Evolutionary conservation across 2,888 invertebrate species (phyloP).

Genomic region (Chaitophorus viminalis): DNA sequence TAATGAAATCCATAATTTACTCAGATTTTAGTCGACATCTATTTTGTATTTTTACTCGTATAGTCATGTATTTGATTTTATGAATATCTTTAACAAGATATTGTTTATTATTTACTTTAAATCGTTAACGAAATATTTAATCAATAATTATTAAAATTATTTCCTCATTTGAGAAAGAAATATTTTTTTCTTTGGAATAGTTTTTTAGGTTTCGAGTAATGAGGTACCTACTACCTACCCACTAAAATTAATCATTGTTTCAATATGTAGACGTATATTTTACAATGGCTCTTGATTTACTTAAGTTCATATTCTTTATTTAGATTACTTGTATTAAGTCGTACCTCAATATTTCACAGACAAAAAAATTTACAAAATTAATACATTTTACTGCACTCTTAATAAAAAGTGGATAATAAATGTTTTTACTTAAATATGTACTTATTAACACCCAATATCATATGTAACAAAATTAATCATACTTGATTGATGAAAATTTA

Average conservation of each 20-base stretch:
- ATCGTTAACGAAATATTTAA: background rate
- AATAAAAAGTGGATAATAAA: background rate
- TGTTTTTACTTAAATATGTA: background rate
- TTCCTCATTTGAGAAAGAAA: background rate
- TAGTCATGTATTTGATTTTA: background rate
- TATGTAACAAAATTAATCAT: background rate
- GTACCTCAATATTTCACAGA: no score
- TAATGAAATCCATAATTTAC: no score
- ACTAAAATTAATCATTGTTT: background rate
- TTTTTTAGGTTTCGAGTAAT: background rate
- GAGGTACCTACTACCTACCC: background rate
- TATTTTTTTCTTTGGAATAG: background rate
- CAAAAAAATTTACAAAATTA: background rate
- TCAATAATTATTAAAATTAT: background rate
- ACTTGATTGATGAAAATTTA: background rate
- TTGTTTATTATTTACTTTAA: background rate
- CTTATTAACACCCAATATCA: background rate
- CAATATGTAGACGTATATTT: background rate
- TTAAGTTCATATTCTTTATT: no score
- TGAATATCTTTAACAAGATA: background rate
- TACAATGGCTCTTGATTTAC: background rate
- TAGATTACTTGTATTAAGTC: no score
- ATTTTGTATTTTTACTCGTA: background rate
- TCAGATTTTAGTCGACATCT: no score
- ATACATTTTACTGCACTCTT: background rate